Conservation (phyloP, 2,888 invertebrate genomes). For the Latheticus oryzae region DNA sequence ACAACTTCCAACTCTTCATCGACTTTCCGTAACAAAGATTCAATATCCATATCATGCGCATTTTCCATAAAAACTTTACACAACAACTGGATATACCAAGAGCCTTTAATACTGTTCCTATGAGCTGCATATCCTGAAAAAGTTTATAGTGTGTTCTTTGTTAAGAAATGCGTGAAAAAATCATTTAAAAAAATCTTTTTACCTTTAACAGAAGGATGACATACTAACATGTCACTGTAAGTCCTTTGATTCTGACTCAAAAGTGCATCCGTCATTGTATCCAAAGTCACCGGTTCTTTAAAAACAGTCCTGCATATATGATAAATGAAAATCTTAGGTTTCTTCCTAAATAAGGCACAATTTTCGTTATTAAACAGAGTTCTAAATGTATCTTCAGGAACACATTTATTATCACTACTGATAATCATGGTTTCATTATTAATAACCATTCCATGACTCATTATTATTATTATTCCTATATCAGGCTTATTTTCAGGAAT, state of each 20-base stretch:
- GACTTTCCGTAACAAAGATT: conserved; percentile 73
- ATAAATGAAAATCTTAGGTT: conserved; percentile 79
- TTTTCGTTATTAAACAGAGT: conserved; percentile 71
- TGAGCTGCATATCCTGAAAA: conserved; percentile 69
- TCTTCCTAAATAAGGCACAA: conserved; percentile 69
- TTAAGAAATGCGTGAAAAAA: no score
- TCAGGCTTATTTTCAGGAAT: conserved; percentile 67
- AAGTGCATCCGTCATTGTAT: conserved; percentile 22
- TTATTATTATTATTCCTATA: conserved; percentile 74
- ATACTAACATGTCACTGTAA: conserved; percentile 35
- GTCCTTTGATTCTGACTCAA: conserved; percentile 8
- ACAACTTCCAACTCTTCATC: conserved; percentile 66
- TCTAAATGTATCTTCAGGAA: conserved; percentile 69
- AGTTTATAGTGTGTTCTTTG: no score
- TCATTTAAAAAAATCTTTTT: conserved; percentile 1
- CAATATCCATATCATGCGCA: conserved; percentile 73
- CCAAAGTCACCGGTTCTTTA: conserved; percentile 1
- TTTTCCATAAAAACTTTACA: conserved; percentile 74
- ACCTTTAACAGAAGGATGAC: conserved; percentile 33
- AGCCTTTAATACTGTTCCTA: conserved; percentile 71
- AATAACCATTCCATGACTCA: conserved; percentile 73
- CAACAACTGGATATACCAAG: conserved; percentile 78
- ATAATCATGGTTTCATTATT: conserved; percentile 67
- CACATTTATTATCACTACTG: conserved; percentile 69
- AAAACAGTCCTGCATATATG: conserved; percentile 73